Evolutionary conservation across 2,797 vertebrate species (phyloP).

Genomic region (Alectoris magna): DNA sequence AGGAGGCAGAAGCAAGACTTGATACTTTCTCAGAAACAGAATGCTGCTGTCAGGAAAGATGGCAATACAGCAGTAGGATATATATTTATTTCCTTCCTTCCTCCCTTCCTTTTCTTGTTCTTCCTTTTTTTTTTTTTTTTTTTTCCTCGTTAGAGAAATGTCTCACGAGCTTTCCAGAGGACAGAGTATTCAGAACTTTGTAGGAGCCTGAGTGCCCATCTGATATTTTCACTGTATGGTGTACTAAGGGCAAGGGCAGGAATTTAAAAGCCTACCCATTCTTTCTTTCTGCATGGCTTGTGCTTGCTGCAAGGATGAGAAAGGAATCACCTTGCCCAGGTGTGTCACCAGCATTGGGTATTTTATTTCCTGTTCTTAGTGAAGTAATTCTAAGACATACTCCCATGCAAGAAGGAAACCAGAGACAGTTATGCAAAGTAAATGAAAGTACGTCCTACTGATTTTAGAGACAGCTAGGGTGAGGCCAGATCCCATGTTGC

Average conservation of each 20-base stretch:
- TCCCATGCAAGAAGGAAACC: background rate
- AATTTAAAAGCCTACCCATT: background rate
- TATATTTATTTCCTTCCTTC: background rate
- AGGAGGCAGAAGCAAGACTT: background rate
- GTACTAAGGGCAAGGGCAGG: background rate
- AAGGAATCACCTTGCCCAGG: background rate
- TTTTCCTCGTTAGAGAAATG: background rate
- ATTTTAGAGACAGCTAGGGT: background rate
- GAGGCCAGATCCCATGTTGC: background rate
- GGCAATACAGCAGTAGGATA: background rate
- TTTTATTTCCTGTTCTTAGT: background rate
- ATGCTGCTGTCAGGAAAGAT: background rate
- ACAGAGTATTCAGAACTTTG: background rate
- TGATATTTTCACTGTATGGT: background rate
- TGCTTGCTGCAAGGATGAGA: background rate
- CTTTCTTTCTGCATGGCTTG: background rate
- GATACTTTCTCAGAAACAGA: background rate
- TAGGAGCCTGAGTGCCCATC: background rate
- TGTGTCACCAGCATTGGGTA: fast-evolving
- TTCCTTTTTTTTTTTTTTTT: background rate
- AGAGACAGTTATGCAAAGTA: background rate
- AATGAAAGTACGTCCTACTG: background rate
- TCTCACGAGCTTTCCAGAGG: background rate
- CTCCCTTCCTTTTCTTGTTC: background rate
- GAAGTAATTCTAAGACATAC: background rate